These are phyloP conservation scores for Ictalurus furcatus DNA, from an alignment of 2,113 vertebrate species.

Conservation along the genomic window DNA sequence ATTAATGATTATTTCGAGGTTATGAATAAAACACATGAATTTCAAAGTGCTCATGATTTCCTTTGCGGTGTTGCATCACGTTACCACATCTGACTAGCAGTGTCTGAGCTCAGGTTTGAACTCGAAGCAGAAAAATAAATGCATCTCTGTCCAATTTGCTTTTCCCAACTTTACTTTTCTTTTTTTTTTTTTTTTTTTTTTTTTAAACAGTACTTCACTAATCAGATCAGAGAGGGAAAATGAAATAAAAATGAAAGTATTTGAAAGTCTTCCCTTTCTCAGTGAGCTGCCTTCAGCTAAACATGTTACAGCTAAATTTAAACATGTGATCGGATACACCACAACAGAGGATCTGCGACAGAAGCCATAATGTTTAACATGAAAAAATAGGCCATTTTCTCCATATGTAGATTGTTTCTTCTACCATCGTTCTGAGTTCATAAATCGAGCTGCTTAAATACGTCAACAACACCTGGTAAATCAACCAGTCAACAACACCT, in stretches of 20 bases:
- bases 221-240: not conserved
- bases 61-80: not conserved
- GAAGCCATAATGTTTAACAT: not conserved
- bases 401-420: not conserved
- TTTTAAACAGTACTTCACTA: not conserved
- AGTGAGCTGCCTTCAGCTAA: not conserved
- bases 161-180: not conserved
- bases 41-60: not conserved
- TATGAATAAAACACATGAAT: not conserved
- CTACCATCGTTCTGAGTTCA: not conserved
- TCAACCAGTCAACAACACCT: not conserved
- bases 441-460: not conserved
- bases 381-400: not conserved
- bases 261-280: not conserved
- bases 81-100: not conserved
- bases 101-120: not conserved
- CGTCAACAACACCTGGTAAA: not conserved
- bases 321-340: not conserved
- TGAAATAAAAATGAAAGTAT: not conserved
- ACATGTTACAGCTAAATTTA: not conserved
- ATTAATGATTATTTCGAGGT: not conserved
- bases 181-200: not conserved
- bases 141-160: not conserved
- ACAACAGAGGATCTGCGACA: not conserved
- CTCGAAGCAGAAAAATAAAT: not conserved